These are phyloP conservation scores for Cyclophora punctaria DNA, from an alignment of 2,888 invertebrate genomes.

Conservation along the genomic window DNA sequence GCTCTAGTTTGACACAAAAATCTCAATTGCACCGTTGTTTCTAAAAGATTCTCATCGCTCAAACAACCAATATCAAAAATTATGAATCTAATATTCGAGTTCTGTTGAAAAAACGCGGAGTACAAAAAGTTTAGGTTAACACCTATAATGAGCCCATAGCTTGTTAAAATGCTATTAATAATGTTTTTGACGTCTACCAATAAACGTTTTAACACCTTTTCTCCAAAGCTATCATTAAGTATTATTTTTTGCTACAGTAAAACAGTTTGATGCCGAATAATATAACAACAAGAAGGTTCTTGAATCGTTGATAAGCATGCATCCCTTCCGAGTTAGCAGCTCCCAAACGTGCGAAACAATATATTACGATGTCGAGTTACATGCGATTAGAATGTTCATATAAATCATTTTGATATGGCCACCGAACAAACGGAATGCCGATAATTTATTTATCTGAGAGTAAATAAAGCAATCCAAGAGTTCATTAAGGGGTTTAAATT, in stretches of 20 bases:
- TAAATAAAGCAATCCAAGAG: conserved; percentile 55
- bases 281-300: neutral
- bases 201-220: conserved; percentile 75
- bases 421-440: conserved; percentile 33
- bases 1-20: no score
- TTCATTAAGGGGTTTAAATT: conserved; percentile 65
- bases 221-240: conserved; percentile 66
- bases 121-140: conserved; percentile 46
- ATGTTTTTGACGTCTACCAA: conserved; percentile 67
- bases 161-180: conserved; percentile 74
- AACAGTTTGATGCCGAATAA: conserved; percentile 31
- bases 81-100: neutral
- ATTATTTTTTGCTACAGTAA: conserved; percentile 50
- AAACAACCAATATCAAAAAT: neutral
- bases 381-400: conserved; percentile 27
- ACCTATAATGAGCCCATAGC: conserved; percentile 53
- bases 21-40: no score
- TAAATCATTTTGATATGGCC: conserved; percentile 25
- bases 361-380: conserved; percentile 18
- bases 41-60: no score
- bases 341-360: neutral
- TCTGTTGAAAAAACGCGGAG: neutral
- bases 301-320: conserved; percentile 2
- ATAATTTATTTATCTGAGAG: conserved; percentile 47
- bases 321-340: neutral